These are phyloP conservation scores for Sebastes schlegelii DNA, from an alignment of 2,113 vertebrate species.

Conservation along the genomic window DNA sequence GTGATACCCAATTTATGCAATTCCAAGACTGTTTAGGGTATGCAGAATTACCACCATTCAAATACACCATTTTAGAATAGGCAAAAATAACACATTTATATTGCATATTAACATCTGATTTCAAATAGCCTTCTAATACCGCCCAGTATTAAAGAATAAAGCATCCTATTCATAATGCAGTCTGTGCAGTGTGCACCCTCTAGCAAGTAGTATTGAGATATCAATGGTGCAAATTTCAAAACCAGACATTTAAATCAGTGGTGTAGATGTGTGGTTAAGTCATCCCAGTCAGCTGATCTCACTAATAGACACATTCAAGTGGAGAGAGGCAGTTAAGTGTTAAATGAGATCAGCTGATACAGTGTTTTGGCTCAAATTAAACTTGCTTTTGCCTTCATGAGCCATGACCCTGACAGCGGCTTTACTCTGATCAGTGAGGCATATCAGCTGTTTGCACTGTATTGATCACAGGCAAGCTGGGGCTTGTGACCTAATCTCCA, in stretches of 20 bases:
- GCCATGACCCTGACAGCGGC: background rate
- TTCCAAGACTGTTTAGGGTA: too few relatives aligned
- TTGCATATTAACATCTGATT: background rate
- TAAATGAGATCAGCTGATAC: background rate
- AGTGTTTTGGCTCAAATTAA: constrained; percentile 2
- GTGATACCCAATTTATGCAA: too few relatives aligned
- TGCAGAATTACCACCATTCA: too few relatives aligned
- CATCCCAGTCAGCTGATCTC: constrained; percentile 13
- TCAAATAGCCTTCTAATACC: background rate
- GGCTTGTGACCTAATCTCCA: constrained; percentile 24
- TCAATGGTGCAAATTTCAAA: background rate
- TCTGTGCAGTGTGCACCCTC: constrained; percentile 48
- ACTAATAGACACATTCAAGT: background rate
- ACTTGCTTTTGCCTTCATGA: background rate
- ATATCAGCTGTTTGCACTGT: constrained; percentile 23
- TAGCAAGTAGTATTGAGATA: constrained; percentile 42
- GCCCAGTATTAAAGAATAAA: constrained; percentile 29
- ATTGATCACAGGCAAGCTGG: constrained; percentile 45
- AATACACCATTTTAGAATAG: too few relatives aligned
- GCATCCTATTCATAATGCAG: constrained; percentile 30
- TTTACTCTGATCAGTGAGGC: constrained; percentile 23
- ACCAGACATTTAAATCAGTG: constrained; percentile 2
- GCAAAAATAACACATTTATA: too few relatives aligned
- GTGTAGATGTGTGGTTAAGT: background rate
- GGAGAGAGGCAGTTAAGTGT: background rate